Percentiles rank a stretch among this genome's conserved stretches.
phyloP scores from a whole-genome alignment of 2,888 invertebrate species.

The Mesorhabditis sp. region DNA sequence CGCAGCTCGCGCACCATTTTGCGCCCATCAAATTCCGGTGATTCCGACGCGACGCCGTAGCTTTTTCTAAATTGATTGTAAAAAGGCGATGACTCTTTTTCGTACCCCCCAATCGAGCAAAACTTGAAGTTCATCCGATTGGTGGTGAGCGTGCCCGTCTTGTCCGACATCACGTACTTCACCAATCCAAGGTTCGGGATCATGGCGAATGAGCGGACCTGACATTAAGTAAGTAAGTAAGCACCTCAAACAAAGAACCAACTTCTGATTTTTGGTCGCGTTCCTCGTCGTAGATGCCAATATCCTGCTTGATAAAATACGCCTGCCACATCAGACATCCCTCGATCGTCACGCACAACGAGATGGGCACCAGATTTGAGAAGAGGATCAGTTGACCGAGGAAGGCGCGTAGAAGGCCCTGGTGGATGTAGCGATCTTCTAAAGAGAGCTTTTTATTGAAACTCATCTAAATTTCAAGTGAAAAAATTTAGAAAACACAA shows the following conservation, averaged over 20 bases:
- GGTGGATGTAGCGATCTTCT: not conserved
- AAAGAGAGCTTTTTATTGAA: not conserved
- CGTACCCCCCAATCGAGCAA: slow-evolving; percentile 53
- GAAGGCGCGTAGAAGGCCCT: slow-evolving; percentile 60
- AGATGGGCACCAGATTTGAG: slow-evolving; percentile 92
- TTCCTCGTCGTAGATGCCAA: slow-evolving; percentile 1
- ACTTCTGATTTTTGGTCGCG: not conserved
- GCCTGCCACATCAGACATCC: slow-evolving; percentile 61
- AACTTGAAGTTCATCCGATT: slow-evolving; percentile 92
- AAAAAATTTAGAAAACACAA: too few relatives aligned
- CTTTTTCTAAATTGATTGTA: slow-evolving; percentile 7
- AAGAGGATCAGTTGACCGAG: slow-evolving; percentile 94
- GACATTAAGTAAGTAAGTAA: not conserved
- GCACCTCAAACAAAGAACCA: not conserved
- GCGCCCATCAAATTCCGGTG: slow-evolving; percentile 15
- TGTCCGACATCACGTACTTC: slow-evolving; percentile 91
- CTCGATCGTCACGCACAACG: slow-evolving; percentile 94
- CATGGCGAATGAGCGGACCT: not conserved
- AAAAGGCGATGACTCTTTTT: not conserved
- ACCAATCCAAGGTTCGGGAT: not conserved
- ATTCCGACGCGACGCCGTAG: slow-evolving; percentile 12
- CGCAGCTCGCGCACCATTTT: slow-evolving; percentile 19
- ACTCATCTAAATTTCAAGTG: not conserved
- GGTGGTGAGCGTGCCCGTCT: slow-evolving; percentile 93
- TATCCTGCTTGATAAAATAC: not conserved